phyloP scores from a whole-genome alignment of 2,888 invertebrate species.

The Osedax fenrisi region DNA sequence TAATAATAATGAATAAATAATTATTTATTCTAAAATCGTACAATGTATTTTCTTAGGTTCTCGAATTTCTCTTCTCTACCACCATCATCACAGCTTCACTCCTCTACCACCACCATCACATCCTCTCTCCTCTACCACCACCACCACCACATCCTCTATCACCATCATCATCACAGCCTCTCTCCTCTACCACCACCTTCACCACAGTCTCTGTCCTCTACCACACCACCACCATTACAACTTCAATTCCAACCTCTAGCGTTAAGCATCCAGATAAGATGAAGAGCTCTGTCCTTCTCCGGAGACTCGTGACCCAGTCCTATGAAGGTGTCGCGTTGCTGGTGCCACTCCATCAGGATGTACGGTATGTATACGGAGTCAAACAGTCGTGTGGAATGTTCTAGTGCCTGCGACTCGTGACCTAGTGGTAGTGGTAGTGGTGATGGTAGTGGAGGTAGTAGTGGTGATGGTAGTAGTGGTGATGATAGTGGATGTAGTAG shows the following conservation, averaged over 20 bases:
- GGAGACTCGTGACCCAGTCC: conserved; percentile 22
- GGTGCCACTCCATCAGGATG: conserved; percentile 38
- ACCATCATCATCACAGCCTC: background rate
- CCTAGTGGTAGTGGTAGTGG: too few relatives aligned
- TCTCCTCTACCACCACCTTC: background rate
- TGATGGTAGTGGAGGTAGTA: too few relatives aligned
- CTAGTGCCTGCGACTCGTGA: conserved; percentile 35
- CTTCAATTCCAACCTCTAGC: background rate
- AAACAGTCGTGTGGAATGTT: conserved; percentile 27
- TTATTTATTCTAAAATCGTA: too few relatives aligned
- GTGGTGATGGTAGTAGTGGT: too few relatives aligned
- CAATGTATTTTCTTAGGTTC: background rate
- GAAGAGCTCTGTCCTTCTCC: conserved; percentile 27
- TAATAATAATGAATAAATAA: too few relatives aligned
- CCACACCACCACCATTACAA: background rate
- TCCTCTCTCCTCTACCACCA: background rate
- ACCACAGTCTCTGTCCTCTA: background rate
- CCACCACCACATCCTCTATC: background rate
- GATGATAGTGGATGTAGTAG: too few relatives aligned
- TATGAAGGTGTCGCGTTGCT: conserved; percentile 32
- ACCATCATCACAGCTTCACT: background rate
- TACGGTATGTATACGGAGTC: conserved; percentile 29
- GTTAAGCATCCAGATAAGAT: background rate
- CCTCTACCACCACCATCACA: background rate
- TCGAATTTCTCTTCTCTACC: background rate